A percentile compares a stretch with the other conserved stretches of the same genome.
Conservation (phyloP, 2,888 invertebrate species). For the Erebia epiphron region DNA sequence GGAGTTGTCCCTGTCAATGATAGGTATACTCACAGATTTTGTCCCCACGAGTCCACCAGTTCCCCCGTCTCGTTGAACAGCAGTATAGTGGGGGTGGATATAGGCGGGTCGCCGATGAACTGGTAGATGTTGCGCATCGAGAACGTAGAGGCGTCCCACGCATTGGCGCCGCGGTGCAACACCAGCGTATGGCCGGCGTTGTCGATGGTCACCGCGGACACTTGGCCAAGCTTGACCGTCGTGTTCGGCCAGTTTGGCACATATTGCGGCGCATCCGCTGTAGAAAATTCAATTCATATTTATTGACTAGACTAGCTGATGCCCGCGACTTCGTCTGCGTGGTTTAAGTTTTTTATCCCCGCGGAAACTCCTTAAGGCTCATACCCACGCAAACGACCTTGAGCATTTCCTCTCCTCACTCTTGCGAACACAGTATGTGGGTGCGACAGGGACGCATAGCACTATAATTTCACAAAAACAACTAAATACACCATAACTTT, state of each 20-base stretch:
- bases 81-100: conserved; percentile 85
- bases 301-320: too few species aligned
- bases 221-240: conserved; percentile 85
- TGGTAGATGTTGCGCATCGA: conserved; percentile 79
- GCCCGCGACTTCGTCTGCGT: too few species aligned
- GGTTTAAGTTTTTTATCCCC: too few species aligned
- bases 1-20: neutral
- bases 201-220: conserved; percentile 91
- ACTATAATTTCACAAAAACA: too few species aligned
- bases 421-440: too few species aligned
- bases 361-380: too few species aligned
- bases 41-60: conserved; percentile 86
- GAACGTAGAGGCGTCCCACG: conserved; percentile 86
- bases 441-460: too few species aligned
- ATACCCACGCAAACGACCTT: too few species aligned
- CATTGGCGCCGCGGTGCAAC: conserved; percentile 90
- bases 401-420: too few species aligned
- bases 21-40: conserved; percentile 82
- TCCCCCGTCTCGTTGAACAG: conserved; percentile 85
- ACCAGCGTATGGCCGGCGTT: conserved; percentile 88
- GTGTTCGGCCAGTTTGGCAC: conserved; percentile 83
- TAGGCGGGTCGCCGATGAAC: conserved; percentile 82
- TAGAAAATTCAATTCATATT: too few species aligned
- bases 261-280: conserved; percentile 75
- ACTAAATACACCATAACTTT: too few species aligned